Conservation (phyloP, 2,113 vertebrate species). For the Stegostoma tigrinum region DNA sequence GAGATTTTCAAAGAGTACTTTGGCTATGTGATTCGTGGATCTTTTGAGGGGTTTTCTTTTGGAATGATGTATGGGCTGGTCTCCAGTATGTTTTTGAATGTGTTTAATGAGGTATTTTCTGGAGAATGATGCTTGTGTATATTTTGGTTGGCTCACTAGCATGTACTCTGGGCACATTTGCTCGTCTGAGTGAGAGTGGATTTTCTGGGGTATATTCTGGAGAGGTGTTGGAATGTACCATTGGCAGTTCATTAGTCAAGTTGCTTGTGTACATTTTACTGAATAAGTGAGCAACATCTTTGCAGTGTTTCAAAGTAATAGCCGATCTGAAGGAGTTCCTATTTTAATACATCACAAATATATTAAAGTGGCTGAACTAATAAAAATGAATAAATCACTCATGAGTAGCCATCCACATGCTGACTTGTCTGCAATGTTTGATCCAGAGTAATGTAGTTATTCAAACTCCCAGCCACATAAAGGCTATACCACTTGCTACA, state of each 20-base stretch:
- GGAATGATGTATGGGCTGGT: neutral
- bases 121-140: neutral
- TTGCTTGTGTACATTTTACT: neutral
- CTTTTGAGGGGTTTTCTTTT: neutral
- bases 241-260: neutral
- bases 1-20: neutral
- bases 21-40: neutral
- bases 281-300: neutral
- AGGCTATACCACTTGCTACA: neutral
- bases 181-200: neutral
- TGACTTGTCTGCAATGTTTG: neutral
- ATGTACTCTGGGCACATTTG: neutral
- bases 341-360: neutral
- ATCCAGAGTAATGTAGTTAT: neutral
- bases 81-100: neutral
- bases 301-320: neutral
- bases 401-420: neutral
- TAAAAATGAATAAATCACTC: neutral
- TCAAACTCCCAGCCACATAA: neutral
- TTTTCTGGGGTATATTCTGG: too few species aligned
- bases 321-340: neutral
- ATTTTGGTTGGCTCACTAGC: neutral
- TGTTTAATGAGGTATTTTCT: neutral
- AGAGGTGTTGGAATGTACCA: neutral
- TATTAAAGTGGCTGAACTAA: neutral